Conservation (phyloP, 2,113 vertebrate species). For the Laticauda laticaudata region DNA sequence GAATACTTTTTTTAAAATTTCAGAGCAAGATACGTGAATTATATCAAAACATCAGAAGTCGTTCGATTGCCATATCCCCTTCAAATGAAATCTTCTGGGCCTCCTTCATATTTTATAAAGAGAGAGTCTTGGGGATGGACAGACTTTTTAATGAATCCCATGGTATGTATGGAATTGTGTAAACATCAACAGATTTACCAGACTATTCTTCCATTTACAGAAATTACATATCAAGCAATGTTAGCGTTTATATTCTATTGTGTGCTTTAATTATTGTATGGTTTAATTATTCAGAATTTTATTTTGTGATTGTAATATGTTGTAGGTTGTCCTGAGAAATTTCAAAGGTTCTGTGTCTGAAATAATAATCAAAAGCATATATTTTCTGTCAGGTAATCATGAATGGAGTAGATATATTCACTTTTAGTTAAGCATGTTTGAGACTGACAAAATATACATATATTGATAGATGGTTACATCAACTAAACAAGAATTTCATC, state of each 20-base stretch:
- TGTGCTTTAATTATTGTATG: not conserved
- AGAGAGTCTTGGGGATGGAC: constrained; percentile 99
- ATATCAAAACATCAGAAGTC: constrained; percentile 97
- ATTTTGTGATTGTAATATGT: not conserved
- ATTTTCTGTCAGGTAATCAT: not conserved
- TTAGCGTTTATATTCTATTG: not conserved
- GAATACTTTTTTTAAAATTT: constrained; percentile 20
- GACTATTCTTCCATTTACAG: not conserved
- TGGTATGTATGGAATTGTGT: constrained; percentile 76
- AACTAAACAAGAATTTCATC: not conserved
- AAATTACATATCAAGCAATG: not conserved
- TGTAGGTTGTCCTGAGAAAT: not conserved
- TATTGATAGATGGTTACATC: too few relatives aligned
- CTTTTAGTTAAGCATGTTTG: not conserved
- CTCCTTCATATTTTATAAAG: constrained; percentile 94
- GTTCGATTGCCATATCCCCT: constrained; percentile 91
- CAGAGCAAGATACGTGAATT: constrained; percentile 94
- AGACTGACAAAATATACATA: not conserved
- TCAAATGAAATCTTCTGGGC: constrained; percentile 87
- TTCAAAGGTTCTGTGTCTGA: not conserved
- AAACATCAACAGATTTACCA: not conserved
- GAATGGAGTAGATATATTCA: not conserved
- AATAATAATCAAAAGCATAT: not conserved
- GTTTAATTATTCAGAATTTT: not conserved
- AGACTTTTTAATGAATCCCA: constrained; percentile 99